A percentile compares a stretch with the other conserved stretches of the same genome.
phyloP scores from a whole-genome alignment of 2,888 invertebrate genomes.

The Corythucha ciliata region DNA sequence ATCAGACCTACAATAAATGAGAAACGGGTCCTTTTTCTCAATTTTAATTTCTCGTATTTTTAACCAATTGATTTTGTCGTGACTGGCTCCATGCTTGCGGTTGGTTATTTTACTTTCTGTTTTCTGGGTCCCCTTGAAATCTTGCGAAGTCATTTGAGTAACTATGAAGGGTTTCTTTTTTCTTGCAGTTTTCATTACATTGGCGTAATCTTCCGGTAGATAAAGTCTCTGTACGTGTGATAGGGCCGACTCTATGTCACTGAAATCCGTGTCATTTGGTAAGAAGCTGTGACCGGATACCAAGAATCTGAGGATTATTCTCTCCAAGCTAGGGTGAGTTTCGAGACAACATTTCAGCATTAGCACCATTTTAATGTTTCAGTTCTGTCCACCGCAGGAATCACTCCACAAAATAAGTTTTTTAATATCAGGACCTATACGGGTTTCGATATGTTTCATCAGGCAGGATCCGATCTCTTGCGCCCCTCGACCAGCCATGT shows the following conservation, averaged over 20 bases:
- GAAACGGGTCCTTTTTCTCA: background rate
- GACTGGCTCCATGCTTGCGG: background rate
- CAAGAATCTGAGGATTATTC: slow-evolving; percentile 26
- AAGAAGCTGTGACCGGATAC: slow-evolving; percentile 31
- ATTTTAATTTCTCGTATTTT: slow-evolving; percentile 3
- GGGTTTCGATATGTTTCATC: slow-evolving; percentile 27
- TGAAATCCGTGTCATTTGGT: slow-evolving; percentile 32
- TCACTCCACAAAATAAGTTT: slow-evolving; percentile 32
- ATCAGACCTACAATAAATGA: no score
- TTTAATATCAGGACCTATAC: slow-evolving; percentile 16
- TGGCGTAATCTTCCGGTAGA: slow-evolving; percentile 10
- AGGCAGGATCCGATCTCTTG: slow-evolving; percentile 36
- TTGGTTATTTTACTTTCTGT: background rate
- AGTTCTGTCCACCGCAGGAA: slow-evolving; percentile 34
- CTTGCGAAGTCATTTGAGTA: slow-evolving; percentile 21
- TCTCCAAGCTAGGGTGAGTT: slow-evolving; percentile 25
- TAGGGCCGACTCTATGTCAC: slow-evolving; percentile 29
- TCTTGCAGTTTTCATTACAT: slow-evolving; percentile 14
- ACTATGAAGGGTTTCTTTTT: slow-evolving; percentile 27
- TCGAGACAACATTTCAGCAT: slow-evolving; percentile 28
- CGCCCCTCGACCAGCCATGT: slow-evolving; percentile 34
- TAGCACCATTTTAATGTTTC: slow-evolving; percentile 31
- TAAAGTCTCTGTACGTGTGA: slow-evolving; percentile 25
- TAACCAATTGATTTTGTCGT: background rate
- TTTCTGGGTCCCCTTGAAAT: background rate